A percentile compares a stretch with the other conserved stretches of the same genome.
Evolutionary conservation across 2,888 invertebrate species (phyloP).

Genomic region (Drosophila neutralis): DNA sequence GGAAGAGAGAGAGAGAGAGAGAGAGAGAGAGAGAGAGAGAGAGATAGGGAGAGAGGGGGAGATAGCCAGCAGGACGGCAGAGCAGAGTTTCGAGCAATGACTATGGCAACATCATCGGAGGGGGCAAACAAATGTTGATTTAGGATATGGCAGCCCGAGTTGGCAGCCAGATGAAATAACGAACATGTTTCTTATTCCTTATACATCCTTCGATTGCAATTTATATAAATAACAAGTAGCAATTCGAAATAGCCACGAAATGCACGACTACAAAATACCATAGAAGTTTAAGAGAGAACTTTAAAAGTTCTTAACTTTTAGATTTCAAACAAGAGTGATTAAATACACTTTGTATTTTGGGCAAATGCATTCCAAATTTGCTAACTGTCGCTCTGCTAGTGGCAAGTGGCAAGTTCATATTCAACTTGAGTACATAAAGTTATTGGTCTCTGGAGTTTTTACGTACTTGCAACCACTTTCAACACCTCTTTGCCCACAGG

Average conservation of each 20-base stretch:
- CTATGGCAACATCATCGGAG: constrained; percentile 27
- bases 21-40: not conserved
- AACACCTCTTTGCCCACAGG: not conserved
- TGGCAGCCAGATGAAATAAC: constrained; percentile 35
- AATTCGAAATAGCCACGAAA: not conserved
- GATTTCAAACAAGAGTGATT: too few species aligned
- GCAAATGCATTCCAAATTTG: not conserved
- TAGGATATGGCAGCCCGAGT: constrained; percentile 66
- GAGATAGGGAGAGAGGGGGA: not conserved
- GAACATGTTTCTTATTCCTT: constrained; percentile 28
- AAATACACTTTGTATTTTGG: too few species aligned
- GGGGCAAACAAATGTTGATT: constrained; percentile 68
- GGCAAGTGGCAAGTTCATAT: not conserved
- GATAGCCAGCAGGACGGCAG: constrained; percentile 1
- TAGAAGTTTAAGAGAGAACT: not conserved
- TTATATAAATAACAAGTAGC: constrained; percentile 67
- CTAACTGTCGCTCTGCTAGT: not conserved
- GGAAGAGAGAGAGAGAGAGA: not conserved
- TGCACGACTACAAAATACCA: not conserved
- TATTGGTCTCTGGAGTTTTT: not conserved
- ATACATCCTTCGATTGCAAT: constrained; percentile 65
- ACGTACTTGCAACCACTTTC: not conserved
- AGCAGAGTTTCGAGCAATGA: constrained; percentile 31
- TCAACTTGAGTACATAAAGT: not conserved
- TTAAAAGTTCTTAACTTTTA: not conserved